Evolutionary conservation across 23 tunicate species (phyloP), one percentile per base, ranked within the genome.

Genomic region (Ascidia mentula): DNA sequence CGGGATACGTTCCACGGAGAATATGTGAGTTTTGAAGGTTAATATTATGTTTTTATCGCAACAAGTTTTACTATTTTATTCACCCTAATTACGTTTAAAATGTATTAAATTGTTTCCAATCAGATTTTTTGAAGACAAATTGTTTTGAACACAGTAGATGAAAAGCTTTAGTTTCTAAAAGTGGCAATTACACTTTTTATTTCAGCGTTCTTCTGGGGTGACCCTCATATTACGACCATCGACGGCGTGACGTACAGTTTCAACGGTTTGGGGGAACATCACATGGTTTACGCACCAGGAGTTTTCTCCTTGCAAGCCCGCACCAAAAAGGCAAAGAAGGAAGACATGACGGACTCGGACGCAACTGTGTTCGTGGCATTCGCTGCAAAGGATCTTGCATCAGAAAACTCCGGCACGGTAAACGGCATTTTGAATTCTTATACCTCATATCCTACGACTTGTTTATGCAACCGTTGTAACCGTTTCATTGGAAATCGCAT

Each of bases 211-310:
- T 34, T 40, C n/a, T 83, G 39, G 28, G 90, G 95, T 37, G 95
- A 89, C 38, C 95, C 95, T 9, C 81, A 78, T 31, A 37, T 89
- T 36, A 65, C 70, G 1, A 89, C 95, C 17, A 31, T 60, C 34
- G 95, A 89, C 45, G 89, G 84, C 31, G 76, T 53, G 32, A 9
- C 12, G 15, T 89, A 89, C 72, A 72, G 85, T 18, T 89, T 84
- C 78, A 86, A 89, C 38, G 95, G 95, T 0, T 36, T 73, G 4
- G 95, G 95, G 17, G 95, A 89, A 75, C 85, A 60, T 37, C 32
- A 59, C 40, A 20, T 77, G 46, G 60, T 89, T 0, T 89, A 86
- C 26, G 85, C 84, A 40, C 78, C 80, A 6, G 89, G 69, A 5
- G 76, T 69, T 9, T 77, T 84, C 45, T 65, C 69, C 31, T 22